Evolutionary conservation across 2,888 invertebrate genomes (phyloP).

Genomic region (Phyllotreta striolata): DNA sequence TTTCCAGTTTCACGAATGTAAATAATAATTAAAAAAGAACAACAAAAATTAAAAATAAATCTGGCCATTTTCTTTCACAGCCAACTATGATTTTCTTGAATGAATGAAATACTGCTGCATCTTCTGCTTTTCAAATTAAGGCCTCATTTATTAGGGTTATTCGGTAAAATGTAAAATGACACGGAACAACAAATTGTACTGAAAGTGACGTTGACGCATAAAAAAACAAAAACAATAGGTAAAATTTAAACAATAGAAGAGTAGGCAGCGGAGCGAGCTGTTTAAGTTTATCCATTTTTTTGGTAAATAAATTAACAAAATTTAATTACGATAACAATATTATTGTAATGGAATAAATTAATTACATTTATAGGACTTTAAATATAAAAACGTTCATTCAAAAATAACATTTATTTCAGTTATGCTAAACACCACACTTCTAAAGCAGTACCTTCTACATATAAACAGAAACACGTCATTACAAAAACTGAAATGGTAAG

Average conservation of each 20-base stretch:
- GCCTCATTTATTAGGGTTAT: too few species aligned
- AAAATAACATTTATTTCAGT: constrained; percentile 45
- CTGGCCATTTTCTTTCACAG: too few species aligned
- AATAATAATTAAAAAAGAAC: too few species aligned
- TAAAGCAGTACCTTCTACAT: constrained; percentile 52
- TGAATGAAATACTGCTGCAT: too few species aligned
- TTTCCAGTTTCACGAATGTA: too few species aligned
- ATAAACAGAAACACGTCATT: constrained; percentile 48
- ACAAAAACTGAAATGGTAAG: constrained; percentile 52
- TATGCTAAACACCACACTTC: constrained; percentile 55
- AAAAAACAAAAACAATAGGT: constrained; percentile 1
- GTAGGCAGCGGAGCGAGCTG: constrained; percentile 16
- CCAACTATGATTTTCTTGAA: too few species aligned
- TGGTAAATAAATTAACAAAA: constrained; percentile 22
- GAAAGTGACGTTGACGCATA: neutral
- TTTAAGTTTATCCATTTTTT: constrained; percentile 36
- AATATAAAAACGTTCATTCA: neutral
- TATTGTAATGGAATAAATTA: neutral
- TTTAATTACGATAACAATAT: neutral
- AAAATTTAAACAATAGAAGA: neutral
- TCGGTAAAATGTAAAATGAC: too few species aligned
- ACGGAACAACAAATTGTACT: too few species aligned
- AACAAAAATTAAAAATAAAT: too few species aligned
- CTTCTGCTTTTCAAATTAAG: too few species aligned
- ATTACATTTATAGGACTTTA: constrained; percentile 4